These are phyloP conservation scores for Dendropsophus ebraccatus DNA, from an alignment of 2,113 vertebrate genomes.

Conservation along the genomic window DNA sequence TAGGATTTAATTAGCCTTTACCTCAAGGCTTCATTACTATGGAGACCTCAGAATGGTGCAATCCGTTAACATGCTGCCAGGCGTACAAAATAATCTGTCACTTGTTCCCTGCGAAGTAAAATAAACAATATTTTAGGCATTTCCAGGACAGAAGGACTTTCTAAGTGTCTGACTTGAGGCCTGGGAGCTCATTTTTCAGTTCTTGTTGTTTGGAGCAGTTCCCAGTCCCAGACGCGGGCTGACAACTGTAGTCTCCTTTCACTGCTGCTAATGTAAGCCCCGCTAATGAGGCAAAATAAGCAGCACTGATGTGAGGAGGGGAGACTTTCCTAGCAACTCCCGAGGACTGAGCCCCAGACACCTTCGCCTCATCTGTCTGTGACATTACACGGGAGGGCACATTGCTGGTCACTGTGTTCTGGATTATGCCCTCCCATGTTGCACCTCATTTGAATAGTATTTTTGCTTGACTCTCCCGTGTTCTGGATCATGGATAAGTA, in stretches of 20 bases:
- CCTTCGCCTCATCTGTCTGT: not conserved
- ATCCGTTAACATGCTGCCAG: not conserved
- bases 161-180: slow-evolving; percentile 28
- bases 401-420: not conserved
- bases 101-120: slow-evolving; percentile 33
- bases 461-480: not conserved
- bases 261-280: slow-evolving; percentile 43
- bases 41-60: not conserved
- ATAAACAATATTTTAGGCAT: slow-evolving; percentile 47
- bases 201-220: slow-evolving; percentile 50
- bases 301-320: slow-evolving; percentile 8
- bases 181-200: slow-evolving; percentile 47
- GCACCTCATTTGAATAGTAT: not conserved
- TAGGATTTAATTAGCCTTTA: slow-evolving; percentile 29
- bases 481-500: not conserved
- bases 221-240: slow-evolving; percentile 52
- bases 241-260: slow-evolving; percentile 49
- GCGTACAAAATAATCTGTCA: slow-evolving; percentile 22
- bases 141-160: slow-evolving; percentile 46
- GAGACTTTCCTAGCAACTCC: slow-evolving; percentile 30
- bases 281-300: slow-evolving; percentile 52
- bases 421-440: not conserved
- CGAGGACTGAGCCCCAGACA: not conserved
- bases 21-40: not conserved
- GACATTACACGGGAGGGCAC: not conserved